Evolutionary conservation across 1,140 invertebrate genomes (phyloP), one percentile per base, ranked within the genome.

Genomic region (Drosophila neocordata): DNA sequence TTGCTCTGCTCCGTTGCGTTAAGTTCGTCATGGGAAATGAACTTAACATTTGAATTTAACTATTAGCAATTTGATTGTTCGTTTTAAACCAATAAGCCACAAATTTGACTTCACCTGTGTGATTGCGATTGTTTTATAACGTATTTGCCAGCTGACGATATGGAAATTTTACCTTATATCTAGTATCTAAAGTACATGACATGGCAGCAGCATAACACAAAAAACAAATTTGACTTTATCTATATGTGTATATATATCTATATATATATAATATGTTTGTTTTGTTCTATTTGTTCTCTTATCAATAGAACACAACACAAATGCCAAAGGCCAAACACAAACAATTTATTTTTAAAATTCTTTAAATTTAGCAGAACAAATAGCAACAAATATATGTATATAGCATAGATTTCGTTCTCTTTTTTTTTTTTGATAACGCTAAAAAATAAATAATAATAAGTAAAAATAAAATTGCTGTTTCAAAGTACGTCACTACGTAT

Each of bases 141-240:
- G 82, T 85, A 72, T 78, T 81, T 82, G 59, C 82, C 82, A 87
- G 60, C 75, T 85, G 82, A 82, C 82, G 48, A 24, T 67, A 55
- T 76, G 82, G 53, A 62, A 77, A 31, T 31, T 6, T 31, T 1
- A 6, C 1, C 4, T 24, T 7, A 15, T 44, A 60, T 44, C 22
- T 22, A 15, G 64, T 79, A 84, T 84, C 65, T 53, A 24, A 44
- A 13, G 76, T 72, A 71, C 60, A 51, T 27, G 27, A 55, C 58
- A 12, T 27, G 27, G 13, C 35, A 24, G 41, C n/a, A 31, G 27
- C 41, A 48, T 48, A 18, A 18, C 68, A 31, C 68, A 31, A 69
- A 59, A 59, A 67, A 41, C 66, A 57, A 59, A 53, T 55, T 63
- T 22, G 24, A 34, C 22, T 55, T 31, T 67, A 27, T 41, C 51